A percentile compares a stretch with the other conserved stretches of the same genome.
Evolutionary conservation across 2,888 invertebrate genomes (phyloP).

Genomic region (Thalpophila matura): DNA sequence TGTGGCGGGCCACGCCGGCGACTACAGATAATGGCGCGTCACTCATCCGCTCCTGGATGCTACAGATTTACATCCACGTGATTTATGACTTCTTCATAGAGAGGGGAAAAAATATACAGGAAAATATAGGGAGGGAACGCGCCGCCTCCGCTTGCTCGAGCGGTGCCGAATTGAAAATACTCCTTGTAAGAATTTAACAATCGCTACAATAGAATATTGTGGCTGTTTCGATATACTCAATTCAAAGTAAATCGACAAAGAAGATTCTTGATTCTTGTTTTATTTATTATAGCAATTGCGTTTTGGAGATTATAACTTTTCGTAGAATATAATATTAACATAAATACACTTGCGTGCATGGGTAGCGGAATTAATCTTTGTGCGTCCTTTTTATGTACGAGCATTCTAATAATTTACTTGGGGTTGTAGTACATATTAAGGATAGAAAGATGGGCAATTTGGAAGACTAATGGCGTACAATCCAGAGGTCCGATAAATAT

Average conservation of each 20-base stretch:
- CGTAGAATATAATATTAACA: constrained; percentile 46
- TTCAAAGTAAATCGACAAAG: constrained; percentile 57
- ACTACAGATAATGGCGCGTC: constrained; percentile 88
- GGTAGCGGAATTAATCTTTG: constrained; percentile 58
- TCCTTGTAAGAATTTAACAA: constrained; percentile 66
- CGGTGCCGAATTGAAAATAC: constrained; percentile 68
- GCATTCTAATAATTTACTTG: constrained; percentile 64
- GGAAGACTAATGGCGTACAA: constrained; percentile 58
- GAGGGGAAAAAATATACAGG: constrained; percentile 86
- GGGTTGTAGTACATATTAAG: constrained; percentile 62
- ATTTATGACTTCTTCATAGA: constrained; percentile 90
- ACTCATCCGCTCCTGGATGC: constrained; percentile 88
- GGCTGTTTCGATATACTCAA: constrained; percentile 50
- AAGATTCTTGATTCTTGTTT: constrained; percentile 31
- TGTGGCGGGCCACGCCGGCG: constrained; percentile 68
- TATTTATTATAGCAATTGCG: constrained; percentile 48
- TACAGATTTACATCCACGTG: constrained; percentile 90
- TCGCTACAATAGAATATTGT: constrained; percentile 55
- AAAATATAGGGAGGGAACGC: constrained; percentile 74
- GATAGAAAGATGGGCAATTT: constrained; percentile 63
- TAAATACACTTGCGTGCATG: constrained; percentile 59
- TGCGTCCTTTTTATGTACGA: constrained; percentile 56
- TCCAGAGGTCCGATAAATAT: constrained; percentile 52
- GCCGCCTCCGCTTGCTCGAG: constrained; percentile 61
- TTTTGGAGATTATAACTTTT: constrained; percentile 47